A percentile compares a stretch with the other conserved stretches of the same genome.
Evolutionary conservation across 2,797 vertebrate genomes (phyloP).

Genomic region (Microcaecilia unicolor): DNA sequence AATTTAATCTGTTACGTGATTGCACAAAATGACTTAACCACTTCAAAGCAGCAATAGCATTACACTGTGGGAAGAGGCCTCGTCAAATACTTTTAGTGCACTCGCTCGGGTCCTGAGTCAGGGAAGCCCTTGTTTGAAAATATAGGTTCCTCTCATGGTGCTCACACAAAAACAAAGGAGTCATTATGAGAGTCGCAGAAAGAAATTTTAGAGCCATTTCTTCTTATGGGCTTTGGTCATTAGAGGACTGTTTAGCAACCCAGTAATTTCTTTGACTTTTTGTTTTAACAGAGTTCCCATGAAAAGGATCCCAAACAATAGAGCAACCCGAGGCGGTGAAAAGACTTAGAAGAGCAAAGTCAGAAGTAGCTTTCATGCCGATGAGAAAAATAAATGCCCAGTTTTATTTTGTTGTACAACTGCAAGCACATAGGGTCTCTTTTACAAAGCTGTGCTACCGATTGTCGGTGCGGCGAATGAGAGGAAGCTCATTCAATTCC

Average conservation of each 20-base stretch:
- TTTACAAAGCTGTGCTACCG: no score
- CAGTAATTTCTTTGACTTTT: slow-evolving; percentile 32
- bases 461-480: no score
- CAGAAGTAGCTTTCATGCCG: slow-evolving; percentile 14
- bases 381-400: slow-evolving; percentile 17
- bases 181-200: slow-evolving; percentile 42
- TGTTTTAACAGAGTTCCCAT: slow-evolving; percentile 23
- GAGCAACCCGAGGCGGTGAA: slow-evolving; percentile 5
- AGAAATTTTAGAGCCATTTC: slow-evolving; percentile 57
- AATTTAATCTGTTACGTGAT: slow-evolving; percentile 40
- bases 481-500: no score
- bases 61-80: slow-evolving; percentile 29
- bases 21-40: slow-evolving; percentile 45
- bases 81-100: slow-evolving; percentile 56
- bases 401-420: background rate
- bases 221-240: slow-evolving; percentile 54
- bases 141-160: slow-evolving; percentile 54
- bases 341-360: slow-evolving; percentile 18
- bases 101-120: slow-evolving; percentile 59
- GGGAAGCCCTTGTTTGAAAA: slow-evolving; percentile 43
- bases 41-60: slow-evolving; percentile 55
- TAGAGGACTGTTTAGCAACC: slow-evolving; percentile 44
- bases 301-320: slow-evolving; percentile 13
- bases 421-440: no score
- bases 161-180: slow-evolving; percentile 57